phyloP scores from a whole-genome alignment of 2,888 invertebrate genomes.

The Pemphredon lugubris region DNA sequence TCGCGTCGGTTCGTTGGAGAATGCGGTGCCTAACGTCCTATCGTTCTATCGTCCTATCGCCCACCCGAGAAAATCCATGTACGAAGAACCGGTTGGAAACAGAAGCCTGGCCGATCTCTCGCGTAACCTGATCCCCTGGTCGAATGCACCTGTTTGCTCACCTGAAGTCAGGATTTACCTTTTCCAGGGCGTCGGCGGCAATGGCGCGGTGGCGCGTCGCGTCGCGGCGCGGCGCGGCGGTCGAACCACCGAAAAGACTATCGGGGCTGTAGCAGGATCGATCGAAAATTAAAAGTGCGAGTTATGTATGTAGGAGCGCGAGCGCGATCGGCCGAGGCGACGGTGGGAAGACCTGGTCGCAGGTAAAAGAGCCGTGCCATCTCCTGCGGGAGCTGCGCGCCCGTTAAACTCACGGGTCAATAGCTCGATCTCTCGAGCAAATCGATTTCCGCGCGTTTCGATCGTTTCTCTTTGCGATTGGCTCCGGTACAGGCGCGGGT shows the following conservation, averaged over 20 bases:
- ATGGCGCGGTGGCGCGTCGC: no score
- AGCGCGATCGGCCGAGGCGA: no score
- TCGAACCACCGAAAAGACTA: no score
- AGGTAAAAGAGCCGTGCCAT: slow-evolving; percentile 29
- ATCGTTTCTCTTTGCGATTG: slow-evolving; percentile 23
- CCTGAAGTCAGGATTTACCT: slow-evolving; percentile 72
- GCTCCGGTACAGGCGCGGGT: neutral
- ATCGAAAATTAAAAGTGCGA: no score
- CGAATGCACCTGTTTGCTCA: slow-evolving; percentile 76
- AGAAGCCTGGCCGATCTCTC: slow-evolving; percentile 67
- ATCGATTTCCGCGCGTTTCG: slow-evolving; percentile 44
- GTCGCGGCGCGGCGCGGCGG: no score
- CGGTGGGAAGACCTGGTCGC: slow-evolving; percentile 9
- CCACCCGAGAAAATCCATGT: slow-evolving; percentile 41
- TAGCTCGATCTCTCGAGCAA: slow-evolving; percentile 57
- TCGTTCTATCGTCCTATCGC: slow-evolving; percentile 18
- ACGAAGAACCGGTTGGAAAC: slow-evolving; percentile 62
- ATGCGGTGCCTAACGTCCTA: neutral
- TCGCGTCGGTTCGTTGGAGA: no score
- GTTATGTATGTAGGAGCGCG: no score
- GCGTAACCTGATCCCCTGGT: slow-evolving; percentile 72
- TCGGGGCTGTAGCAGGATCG: no score
- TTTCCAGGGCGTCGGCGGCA: slow-evolving; percentile 44
- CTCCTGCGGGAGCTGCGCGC: slow-evolving; percentile 42
- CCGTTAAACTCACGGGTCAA: slow-evolving; percentile 49